phyloP scores from a whole-genome alignment of 1,140 invertebrate species.

The Uloborus diversus region DNA sequence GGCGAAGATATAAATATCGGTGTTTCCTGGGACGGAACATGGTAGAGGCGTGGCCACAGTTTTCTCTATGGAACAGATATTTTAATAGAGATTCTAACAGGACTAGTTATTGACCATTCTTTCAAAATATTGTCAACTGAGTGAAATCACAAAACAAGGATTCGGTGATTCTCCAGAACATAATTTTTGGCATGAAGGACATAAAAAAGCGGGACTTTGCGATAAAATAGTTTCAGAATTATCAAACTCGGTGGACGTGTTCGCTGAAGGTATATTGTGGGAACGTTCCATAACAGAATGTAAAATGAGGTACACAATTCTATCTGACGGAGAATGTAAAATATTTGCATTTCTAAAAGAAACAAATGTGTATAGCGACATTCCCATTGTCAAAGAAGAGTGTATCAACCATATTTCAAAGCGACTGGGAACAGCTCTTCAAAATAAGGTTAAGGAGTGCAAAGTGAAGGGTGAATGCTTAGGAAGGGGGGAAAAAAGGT shows the following conservation, averaged over 20 bases:
- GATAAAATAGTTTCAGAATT: background rate
- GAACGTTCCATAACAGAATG: background rate
- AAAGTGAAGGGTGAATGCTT: background rate
- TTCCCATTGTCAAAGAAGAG: background rate
- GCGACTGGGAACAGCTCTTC: background rate
- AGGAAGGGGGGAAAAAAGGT: background rate
- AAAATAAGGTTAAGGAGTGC: background rate
- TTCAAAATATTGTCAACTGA: background rate
- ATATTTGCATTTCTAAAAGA: no score
- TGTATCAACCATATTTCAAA: slow-evolving; percentile 14
- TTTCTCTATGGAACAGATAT: background rate
- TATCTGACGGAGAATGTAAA: background rate
- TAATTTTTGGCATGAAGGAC: background rate
- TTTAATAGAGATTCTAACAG: background rate
- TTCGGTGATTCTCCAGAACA: background rate
- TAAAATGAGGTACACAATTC: background rate
- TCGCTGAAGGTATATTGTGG: background rate
- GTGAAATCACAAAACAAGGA: background rate
- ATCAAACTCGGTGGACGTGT: background rate
- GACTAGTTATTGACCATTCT: background rate
- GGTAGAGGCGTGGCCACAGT: background rate
- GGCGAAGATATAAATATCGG: no score
- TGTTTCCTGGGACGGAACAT: no score
- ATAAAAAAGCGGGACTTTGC: background rate
- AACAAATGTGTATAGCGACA: background rate